These are phyloP conservation scores for Macropis europaea DNA, from an alignment of 2,888 invertebrate species.

Conservation along the genomic window DNA sequence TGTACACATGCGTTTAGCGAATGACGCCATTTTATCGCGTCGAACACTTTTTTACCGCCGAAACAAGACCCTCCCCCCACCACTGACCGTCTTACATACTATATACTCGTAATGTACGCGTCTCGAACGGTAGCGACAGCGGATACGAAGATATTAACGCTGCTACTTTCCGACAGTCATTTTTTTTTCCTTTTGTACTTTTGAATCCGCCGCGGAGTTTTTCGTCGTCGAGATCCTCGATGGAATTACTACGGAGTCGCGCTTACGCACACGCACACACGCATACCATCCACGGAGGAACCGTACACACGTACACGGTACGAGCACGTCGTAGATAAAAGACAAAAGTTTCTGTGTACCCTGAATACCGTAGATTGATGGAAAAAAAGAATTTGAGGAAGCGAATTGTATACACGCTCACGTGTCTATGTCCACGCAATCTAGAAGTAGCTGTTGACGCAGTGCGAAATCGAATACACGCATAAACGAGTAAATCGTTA, in stretches of 20 bases:
- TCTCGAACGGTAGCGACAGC: constrained; percentile 38
- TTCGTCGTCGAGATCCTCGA: too few relatives aligned
- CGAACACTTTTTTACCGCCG: constrained; percentile 44
- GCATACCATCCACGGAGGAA: neutral
- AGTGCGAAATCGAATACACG: constrained; percentile 17
- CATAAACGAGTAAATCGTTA: constrained; percentile 50
- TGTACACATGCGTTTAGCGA: constrained; percentile 6
- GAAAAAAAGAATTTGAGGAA: neutral
- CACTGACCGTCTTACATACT: constrained; percentile 34
- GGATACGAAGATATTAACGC: too few relatives aligned
- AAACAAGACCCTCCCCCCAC: constrained; percentile 24
- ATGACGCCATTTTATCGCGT: constrained; percentile 30
- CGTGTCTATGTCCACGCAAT: constrained; percentile 31
- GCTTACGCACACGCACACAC: constrained; percentile 13
- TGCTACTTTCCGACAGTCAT: too few relatives aligned
- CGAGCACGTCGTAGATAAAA: constrained; percentile 34
- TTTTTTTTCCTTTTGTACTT: too few relatives aligned
- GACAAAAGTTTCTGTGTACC: constrained; percentile 51
- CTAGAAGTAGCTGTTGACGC: constrained; percentile 23
- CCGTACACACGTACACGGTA: constrained; percentile 37
- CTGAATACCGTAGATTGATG: constrained; percentile 55
- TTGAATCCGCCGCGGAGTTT: too few relatives aligned
- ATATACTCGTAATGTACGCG: constrained; percentile 27
- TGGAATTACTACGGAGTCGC: too few relatives aligned
- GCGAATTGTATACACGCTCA: constrained; percentile 14